Conservation (phyloP, 2,888 invertebrate genomes). For the Margaritifera margaritifera region DNA sequence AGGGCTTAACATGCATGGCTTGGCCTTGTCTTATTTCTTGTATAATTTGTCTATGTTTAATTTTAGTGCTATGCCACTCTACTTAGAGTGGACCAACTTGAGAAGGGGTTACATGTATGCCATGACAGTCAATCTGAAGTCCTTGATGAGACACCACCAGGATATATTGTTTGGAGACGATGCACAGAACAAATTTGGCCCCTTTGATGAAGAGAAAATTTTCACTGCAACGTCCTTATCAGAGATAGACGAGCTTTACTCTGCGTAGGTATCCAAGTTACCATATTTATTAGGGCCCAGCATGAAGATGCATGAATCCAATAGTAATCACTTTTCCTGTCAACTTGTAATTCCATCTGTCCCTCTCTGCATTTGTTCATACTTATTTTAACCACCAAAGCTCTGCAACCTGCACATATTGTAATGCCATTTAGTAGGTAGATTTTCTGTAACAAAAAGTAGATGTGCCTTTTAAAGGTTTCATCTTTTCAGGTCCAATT, state of each 20-base stretch:
- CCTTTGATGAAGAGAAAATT: constrained; percentile 83
- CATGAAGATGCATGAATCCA: not conserved
- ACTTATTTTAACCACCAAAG: too few species aligned
- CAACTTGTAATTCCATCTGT: too few species aligned
- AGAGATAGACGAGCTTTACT: constrained; percentile 92
- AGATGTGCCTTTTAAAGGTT: too few species aligned
- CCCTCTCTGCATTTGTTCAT: too few species aligned
- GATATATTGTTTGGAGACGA: constrained; percentile 84
- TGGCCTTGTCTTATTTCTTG: not conserved
- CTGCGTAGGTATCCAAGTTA: constrained; percentile 74
- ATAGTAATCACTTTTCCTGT: too few species aligned
- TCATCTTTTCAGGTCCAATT: too few species aligned
- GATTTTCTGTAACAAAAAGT: too few species aligned
- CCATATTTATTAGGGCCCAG: not conserved
- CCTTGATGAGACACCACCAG: constrained; percentile 88
- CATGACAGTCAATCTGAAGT: constrained; percentile 93
- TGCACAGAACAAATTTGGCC: constrained; percentile 79
- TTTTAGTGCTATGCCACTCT: constrained; percentile 82
- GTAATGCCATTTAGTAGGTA: too few species aligned
- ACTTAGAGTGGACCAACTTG: constrained; percentile 91
- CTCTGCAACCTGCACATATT: too few species aligned
- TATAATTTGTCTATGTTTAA: not conserved
- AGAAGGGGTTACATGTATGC: constrained; percentile 91
- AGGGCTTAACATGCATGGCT: too few species aligned
- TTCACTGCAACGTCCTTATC: constrained; percentile 89